These are phyloP conservation scores for Ophraella communa DNA, from an alignment of 2,888 invertebrate genomes.

Conservation along the genomic window DNA sequence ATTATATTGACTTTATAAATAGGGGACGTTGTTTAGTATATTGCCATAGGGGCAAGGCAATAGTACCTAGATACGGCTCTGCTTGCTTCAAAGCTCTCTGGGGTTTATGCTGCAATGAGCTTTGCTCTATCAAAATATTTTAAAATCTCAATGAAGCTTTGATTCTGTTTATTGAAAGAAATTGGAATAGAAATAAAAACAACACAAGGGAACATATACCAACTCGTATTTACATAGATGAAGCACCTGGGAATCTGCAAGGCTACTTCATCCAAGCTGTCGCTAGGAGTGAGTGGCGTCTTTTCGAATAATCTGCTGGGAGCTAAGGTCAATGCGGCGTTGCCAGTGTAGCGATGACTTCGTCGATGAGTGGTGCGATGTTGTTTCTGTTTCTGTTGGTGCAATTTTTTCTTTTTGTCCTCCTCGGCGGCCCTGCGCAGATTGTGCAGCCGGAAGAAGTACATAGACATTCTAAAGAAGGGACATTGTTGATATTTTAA, in stretches of 20 bases:
- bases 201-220: conserved; percentile 31
- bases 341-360: conserved; percentile 62
- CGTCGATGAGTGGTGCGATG: conserved; percentile 48
- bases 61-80: too few relatives aligned
- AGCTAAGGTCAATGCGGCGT: conserved; percentile 70
- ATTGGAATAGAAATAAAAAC: conserved; percentile 1
- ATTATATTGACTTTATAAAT: too few relatives aligned
- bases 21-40: too few relatives aligned
- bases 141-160: too few relatives aligned
- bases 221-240: conserved; percentile 47
- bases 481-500: neutral
- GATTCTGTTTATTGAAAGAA: neutral
- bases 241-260: conserved; percentile 89
- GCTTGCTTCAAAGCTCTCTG: too few relatives aligned
- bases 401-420: conserved; percentile 68
- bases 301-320: conserved; percentile 85
- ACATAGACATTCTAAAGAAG: conserved; percentile 82
- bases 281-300: conserved; percentile 82
- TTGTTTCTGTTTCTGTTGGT: conserved; percentile 45
- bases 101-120: too few relatives aligned
- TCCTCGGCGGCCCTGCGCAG: conserved; percentile 84
- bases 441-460: conserved; percentile 94
- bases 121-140: too few relatives aligned
- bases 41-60: too few relatives aligned
- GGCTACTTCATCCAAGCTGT: conserved; percentile 91